A percentile compares a stretch with the other conserved stretches of the same genome.
Evolutionary conservation across 2,113 vertebrate species (phyloP).

Genomic region (Cephalopterus ornatus): DNA sequence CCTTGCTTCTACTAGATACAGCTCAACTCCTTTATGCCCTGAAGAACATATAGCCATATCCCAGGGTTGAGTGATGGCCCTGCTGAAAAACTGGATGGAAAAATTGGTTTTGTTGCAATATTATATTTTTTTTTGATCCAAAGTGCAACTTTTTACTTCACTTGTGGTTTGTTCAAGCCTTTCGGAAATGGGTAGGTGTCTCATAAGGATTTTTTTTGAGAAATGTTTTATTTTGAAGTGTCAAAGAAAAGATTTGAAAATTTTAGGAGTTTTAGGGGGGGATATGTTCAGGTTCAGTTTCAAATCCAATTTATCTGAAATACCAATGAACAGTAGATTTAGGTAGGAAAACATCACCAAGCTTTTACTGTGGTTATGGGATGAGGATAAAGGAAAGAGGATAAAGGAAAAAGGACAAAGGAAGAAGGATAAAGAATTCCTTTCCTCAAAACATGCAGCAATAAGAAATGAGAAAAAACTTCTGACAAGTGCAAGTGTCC

Average conservation of each 20-base stretch:
- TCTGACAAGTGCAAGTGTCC: background rate
- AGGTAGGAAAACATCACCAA: background rate
- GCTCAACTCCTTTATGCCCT: background rate
- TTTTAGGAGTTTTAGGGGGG: background rate
- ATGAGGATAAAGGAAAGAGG: background rate
- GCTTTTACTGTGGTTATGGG: background rate
- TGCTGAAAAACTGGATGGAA: background rate
- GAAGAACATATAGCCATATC: background rate
- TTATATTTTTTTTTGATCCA: background rate
- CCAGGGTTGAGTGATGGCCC: background rate
- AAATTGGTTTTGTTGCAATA: background rate
- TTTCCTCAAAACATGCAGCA: background rate
- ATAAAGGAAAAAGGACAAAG: background rate
- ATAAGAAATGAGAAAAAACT: background rate
- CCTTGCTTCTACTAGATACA: background rate
- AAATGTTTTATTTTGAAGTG: background rate
- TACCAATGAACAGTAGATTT: background rate
- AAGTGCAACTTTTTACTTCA: background rate
- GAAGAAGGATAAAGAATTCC: background rate
- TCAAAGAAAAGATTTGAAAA: background rate
- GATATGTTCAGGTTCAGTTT: background rate
- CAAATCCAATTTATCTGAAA: background rate
- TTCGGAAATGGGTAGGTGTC: background rate
- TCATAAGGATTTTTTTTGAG: background rate
- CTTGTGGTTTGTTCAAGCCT: background rate